phyloP scores from a whole-genome alignment of 2,888 invertebrate genomes.

The Eupithecia subfuscata region DNA sequence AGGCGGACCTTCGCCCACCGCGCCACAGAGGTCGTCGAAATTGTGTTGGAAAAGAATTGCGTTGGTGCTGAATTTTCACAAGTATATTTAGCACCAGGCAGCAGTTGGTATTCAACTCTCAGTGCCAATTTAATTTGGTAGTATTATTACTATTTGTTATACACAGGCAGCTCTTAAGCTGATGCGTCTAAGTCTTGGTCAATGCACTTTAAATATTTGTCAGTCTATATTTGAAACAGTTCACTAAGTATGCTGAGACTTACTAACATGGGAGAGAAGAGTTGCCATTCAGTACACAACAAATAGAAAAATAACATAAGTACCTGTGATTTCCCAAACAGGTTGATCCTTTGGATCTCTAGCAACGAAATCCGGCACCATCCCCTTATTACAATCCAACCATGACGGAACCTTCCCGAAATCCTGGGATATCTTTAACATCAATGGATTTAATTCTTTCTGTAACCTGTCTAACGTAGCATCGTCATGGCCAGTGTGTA shows the following conservation, averaged over 20 bases:
- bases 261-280: background rate
- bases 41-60: no score
- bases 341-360: constrained; percentile 93
- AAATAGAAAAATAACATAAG: background rate
- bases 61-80: no score
- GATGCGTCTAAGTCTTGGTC: no score
- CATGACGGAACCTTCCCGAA: constrained; percentile 88
- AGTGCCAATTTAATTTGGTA: background rate
- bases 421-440: constrained; percentile 93
- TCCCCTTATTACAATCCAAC: constrained; percentile 91
- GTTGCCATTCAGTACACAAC: background rate
- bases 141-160: no score
- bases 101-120: background rate
- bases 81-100: no score
- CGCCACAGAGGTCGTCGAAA: no score
- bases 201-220: no score
- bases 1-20: no score
- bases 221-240: no score
- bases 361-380: constrained; percentile 96
- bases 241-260: no score
- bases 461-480: constrained; percentile 91
- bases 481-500: constrained; percentile 95
- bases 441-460: constrained; percentile 81
- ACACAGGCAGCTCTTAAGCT: no score
- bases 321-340: constrained; percentile 97